Evolutionary conservation across 2,797 vertebrate genomes (phyloP), one percentile per base, ranked within the genome.

Genomic region (Poecilia gillii): DNA sequence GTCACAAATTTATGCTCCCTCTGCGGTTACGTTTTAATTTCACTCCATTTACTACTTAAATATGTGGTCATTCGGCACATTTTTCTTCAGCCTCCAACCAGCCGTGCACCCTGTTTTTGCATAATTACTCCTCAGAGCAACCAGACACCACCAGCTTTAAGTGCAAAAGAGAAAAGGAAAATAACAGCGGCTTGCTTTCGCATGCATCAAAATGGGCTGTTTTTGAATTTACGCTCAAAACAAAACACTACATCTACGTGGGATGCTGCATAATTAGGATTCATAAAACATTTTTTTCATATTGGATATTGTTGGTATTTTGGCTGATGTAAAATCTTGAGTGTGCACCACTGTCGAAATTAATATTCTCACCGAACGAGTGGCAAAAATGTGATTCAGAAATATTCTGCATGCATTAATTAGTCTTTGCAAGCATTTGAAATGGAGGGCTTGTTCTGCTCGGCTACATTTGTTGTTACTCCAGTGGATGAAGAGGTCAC

Each of bases 21-120:
- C 76, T 78, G 77, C 79, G 80, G 76, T 74, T 64, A 55, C 43
- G 31, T 41, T 79, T 77, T 84, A n/a, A 87, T 85, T 87, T 87
- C 55, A n/a, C 80, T 72, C 72, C 83, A 89, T 89, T 92, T 82
- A 31, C 83, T 86, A 81, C 43, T 83, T 74, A 81, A 49, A 86
- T 75, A 77, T 81, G 72, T 73, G 72, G 81, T 80, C 76, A 73
- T 72, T 62, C 36, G 83, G 79, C 46, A 75, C 64, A 84, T 76
- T 89, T 80, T 81, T 84, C 62, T 77, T 78, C n/a, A 79, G 43
- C 33, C 73, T 79, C 55, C 68, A 85, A 86, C 82, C 82, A 64
- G 76, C 78, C 4, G 28, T 49, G 31, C 62, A 78, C 57, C 75
- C 80, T 57, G 62, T 77, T 76, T 81, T n/a, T 33, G 47, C 39